Evolutionary conservation across 2,797 vertebrate genomes (phyloP).

Genomic region (Ceryle rudis): DNA sequence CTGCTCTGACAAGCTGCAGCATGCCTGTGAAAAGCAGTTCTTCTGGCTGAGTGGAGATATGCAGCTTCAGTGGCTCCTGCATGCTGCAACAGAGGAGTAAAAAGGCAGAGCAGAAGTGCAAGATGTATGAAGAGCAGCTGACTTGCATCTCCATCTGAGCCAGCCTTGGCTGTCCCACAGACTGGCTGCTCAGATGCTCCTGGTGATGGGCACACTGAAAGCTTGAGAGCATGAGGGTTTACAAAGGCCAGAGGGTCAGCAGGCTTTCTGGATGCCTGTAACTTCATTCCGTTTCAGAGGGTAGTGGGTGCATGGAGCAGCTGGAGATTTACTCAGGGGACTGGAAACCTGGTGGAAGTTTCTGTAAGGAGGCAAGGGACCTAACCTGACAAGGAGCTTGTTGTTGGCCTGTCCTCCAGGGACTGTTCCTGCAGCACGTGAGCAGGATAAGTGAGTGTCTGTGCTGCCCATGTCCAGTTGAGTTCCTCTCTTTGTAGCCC

Average conservation of each 20-base stretch:
- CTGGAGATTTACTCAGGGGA: not conserved
- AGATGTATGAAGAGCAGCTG: not conserved
- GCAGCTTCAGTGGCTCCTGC: not conserved
- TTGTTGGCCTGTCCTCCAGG: not conserved
- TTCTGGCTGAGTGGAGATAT: not conserved
- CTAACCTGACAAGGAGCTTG: not conserved
- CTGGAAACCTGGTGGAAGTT: not conserved
- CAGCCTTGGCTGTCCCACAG: not conserved
- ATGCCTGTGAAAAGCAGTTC: not conserved
- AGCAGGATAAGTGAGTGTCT: not conserved
- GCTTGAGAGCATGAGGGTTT: not conserved
- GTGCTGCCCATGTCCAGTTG: not conserved
- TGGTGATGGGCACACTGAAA: not conserved
- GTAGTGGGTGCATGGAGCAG: not conserved
- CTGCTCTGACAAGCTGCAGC: not conserved
- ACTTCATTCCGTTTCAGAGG: not conserved
- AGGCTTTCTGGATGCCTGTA: not conserved
- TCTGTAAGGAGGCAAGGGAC: not conserved
- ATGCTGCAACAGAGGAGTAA: not conserved
- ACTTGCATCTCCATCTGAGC: not conserved
- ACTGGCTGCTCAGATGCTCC: rapidly evolving
- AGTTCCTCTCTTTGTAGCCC: not conserved
- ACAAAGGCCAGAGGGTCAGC: not conserved
- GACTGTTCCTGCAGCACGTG: not conserved
- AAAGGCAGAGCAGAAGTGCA: not conserved